These are phyloP conservation scores for Amphiura filiformis DNA, from an alignment of 35 echinoderm and acorn worm species.

Conservation along the genomic window DNA sequence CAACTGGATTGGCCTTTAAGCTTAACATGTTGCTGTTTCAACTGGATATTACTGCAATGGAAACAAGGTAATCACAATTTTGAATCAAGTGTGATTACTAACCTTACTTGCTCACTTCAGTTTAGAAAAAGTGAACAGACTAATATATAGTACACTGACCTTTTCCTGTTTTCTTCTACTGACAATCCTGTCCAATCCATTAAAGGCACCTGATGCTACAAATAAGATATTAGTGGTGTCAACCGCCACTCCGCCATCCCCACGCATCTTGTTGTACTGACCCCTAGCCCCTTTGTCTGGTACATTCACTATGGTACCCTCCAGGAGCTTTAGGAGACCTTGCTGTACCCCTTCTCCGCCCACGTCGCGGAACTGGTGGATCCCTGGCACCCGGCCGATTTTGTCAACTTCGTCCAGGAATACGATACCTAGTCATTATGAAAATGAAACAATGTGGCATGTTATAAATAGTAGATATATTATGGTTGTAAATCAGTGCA, in stretches of 20 bases:
- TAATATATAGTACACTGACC: slow-evolving; percentile 47
- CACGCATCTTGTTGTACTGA: slow-evolving; percentile 49
- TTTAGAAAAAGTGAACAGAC: no score
- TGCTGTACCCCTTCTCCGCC: slow-evolving; percentile 84
- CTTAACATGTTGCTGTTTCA: no score
- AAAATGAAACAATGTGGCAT: background rate
- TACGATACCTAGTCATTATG: slow-evolving; percentile 61
- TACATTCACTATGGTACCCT: slow-evolving; percentile 82
- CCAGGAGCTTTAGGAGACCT: slow-evolving; percentile 70
- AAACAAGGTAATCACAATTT: no score
- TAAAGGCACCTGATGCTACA: slow-evolving; percentile 91
- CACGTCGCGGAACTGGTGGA: slow-evolving; percentile 76
- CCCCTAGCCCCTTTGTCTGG: slow-evolving; percentile 57
- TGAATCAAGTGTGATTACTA: no score
- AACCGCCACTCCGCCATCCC: slow-evolving; percentile 58
- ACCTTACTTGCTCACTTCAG: no score
- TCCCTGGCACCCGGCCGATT: slow-evolving; percentile 67
- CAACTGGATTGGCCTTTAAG: no score
- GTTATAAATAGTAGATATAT: background rate
- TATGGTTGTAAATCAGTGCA: background rate
- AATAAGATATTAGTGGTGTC: slow-evolving; percentile 88
- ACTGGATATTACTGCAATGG: no score
- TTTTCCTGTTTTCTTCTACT: slow-evolving; percentile 88
- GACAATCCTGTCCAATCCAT: slow-evolving; percentile 78
- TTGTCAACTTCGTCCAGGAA: slow-evolving; percentile 91